Percentiles rank a stretch among this genome's conserved stretches.
Conservation (phyloP, 1,140 invertebrate genomes). For the Drosophila kepulauana region DNA sequence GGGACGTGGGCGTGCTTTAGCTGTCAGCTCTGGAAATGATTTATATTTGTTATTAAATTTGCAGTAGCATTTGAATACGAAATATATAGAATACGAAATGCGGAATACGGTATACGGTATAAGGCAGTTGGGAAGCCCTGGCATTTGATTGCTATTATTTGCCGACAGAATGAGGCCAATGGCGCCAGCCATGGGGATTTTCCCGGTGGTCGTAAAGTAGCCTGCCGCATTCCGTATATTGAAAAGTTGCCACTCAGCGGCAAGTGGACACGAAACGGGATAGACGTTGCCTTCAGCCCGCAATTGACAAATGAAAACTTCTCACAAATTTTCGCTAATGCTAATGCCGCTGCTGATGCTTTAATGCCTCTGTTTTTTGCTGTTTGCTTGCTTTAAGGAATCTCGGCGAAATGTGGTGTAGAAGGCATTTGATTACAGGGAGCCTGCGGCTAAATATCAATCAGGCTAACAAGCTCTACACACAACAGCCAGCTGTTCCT, state of each 20-base stretch:
- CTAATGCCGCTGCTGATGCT: constrained; percentile 16
- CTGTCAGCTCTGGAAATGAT: constrained; percentile 77
- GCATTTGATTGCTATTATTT: constrained; percentile 78
- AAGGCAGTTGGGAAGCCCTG: constrained; percentile 17
- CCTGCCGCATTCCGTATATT: constrained; percentile 39
- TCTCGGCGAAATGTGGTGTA: neutral
- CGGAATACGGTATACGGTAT: constrained; percentile 26
- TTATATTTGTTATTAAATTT: constrained; percentile 83
- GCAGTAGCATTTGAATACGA: constrained; percentile 73
- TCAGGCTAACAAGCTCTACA: constrained; percentile 53
- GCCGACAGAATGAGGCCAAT: constrained; percentile 65
- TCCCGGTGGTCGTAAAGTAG: constrained; percentile 52
- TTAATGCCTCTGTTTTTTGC: constrained; percentile 17
- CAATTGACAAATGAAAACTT: constrained; percentile 26
- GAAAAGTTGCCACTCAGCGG: constrained; percentile 43
- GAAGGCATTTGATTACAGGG: constrained; percentile 15
- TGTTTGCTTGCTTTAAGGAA: constrained; percentile 7
- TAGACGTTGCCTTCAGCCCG: neutral
- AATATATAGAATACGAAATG: neutral
- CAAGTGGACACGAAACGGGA: neutral
- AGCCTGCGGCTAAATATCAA: constrained; percentile 45
- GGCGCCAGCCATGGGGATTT: constrained; percentile 43
- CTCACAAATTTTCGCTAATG: constrained; percentile 23
- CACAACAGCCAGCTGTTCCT: constrained; percentile 49
- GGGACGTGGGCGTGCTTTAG: constrained; percentile 55